These are phyloP conservation scores for Phrynosoma platyrhinos DNA, from an alignment of 2,113 vertebrate species.

Conservation along the genomic window DNA sequence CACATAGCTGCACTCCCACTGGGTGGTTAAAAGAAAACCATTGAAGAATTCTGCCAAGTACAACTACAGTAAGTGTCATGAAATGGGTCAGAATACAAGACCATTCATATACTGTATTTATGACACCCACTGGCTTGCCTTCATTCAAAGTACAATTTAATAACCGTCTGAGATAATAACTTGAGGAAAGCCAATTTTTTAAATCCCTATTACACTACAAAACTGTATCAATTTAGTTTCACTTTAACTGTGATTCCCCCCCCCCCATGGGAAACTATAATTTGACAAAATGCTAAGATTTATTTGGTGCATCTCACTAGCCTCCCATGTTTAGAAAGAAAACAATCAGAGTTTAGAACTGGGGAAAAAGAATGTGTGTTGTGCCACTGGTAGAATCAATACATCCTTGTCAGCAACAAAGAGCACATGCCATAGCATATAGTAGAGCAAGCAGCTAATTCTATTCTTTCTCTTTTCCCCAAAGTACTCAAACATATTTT, in stretches of 20 bases:
- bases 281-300: neutral
- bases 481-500: neutral
- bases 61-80: constrained; percentile 41
- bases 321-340: neutral
- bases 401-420: neutral
- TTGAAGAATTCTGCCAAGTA: neutral
- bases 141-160: constrained; percentile 29
- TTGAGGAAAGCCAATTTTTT: neutral
- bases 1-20: constrained; percentile 25
- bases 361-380: neutral
- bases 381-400: neutral
- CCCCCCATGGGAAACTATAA: neutral
- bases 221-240: neutral
- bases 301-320: neutral
- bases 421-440: neutral
- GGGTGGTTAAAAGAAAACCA: constrained; percentile 39
- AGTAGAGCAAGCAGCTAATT: neutral
- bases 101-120: rapidly evolving
- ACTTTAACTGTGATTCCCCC: neutral
- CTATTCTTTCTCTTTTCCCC: neutral
- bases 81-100: constrained; percentile 45
- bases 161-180: neutral
- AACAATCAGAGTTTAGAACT: neutral
- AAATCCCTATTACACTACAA: neutral
- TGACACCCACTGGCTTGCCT: neutral